Evolutionary conservation across 2,113 vertebrate species (phyloP), one percentile per base, ranked within the genome.

Genomic region (Dascyllus trimaculatus): DNA sequence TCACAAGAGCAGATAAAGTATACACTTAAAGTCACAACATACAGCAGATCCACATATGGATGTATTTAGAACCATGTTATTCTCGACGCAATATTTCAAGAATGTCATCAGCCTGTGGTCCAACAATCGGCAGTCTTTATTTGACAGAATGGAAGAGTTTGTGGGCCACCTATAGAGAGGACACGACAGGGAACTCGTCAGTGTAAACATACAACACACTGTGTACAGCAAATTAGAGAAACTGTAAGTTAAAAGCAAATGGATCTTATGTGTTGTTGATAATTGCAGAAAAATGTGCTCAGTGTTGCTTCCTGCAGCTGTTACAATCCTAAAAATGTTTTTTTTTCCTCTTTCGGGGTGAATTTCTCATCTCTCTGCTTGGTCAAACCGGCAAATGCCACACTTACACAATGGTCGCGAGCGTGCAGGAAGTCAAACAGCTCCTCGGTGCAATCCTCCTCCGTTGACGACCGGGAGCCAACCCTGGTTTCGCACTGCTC

Each of bases 361-460:
- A 4, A 8, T 43, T 43, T 43, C 15, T 15, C 14, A 15, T 43
- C 13, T 43, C 15, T 43, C 1, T 59, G 6, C 8, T 59, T 51
- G 14, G 17, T 29, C 11, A 18, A 63, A 14, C 0, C 3, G n/a
- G 1, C 15, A 32, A 3, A 38, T n/a, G 9, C 32, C 11, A 56
- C 26, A 94, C 94, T 96, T 88, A 99, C 98, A 6, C 97, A 99
- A 91, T 99, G 98, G 93, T 99, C 98, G 51, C 98, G 95, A 71
- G 97, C 97, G 1, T 98, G 97, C 68, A 99, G 88, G 83, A 99
- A 99, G 72, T 99, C 98, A 49, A 99, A 97, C 2, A 99, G 95
- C 91, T 99, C 98, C 91, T 99, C 98, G 0, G 97, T 97, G 77
- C 98, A 99, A 19, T 97, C 95, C 89, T 99, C 98, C 8, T 85